These are phyloP conservation scores for Diuraphis noxia DNA, from an alignment of 1,140 invertebrate species.

Conservation along the genomic window DNA sequence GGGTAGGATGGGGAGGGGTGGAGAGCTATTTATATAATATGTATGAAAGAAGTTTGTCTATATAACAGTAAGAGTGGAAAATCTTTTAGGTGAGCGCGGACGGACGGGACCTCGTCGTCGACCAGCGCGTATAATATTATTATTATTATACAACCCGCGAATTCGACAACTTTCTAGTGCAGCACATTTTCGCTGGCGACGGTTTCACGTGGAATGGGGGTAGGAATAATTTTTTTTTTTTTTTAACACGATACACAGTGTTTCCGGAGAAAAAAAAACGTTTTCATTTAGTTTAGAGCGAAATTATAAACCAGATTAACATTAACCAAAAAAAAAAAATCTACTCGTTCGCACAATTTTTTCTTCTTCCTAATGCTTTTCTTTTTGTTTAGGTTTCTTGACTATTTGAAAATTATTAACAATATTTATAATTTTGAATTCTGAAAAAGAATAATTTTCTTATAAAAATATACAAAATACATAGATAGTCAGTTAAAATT, in stretches of 20 bases:
- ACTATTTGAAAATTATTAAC: too few species aligned
- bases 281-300: not conserved
- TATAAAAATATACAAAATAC: too few species aligned
- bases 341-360: not conserved
- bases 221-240: not conserved
- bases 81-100: not conserved
- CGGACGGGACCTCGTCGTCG: not conserved
- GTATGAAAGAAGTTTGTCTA: constrained; percentile 24
- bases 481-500: not conserved
- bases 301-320: not conserved
- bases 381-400: not conserved
- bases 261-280: not conserved
- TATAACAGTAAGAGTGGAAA: constrained; percentile 12
- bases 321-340: not conserved
- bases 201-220: not conserved
- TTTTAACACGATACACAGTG: not conserved
- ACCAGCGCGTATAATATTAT: not conserved
- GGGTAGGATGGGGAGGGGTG: not conserved
- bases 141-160: not conserved
- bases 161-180: constrained; percentile 15
- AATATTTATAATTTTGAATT: too few species aligned
- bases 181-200: not conserved
- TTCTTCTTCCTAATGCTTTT: not conserved
- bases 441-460: too few species aligned
- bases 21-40: not conserved